Evolutionary conservation across 2,113 vertebrate genomes (phyloP), one percentile per base, ranked within the genome.

Genomic region (Pithys albifrons): DNA sequence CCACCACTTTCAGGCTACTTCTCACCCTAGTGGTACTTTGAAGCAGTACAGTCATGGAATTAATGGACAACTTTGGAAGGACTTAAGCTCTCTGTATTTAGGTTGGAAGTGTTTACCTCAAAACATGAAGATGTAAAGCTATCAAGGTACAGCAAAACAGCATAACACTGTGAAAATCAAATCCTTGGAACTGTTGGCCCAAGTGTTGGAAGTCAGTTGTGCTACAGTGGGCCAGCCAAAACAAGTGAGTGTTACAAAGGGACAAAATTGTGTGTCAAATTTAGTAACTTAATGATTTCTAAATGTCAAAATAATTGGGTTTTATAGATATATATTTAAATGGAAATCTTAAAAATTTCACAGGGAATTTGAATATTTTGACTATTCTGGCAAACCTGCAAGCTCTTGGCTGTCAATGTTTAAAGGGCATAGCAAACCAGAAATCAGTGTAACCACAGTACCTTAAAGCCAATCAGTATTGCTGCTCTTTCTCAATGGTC

Each of bases 221-320:
- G 5, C 31, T 61, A 28, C 14, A 43, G 55, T 45, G 27, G 64
- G 35, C 29, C 13, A 83, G 7, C 5, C 35, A 48, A 77, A 52
- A 8, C 1, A 8, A 72, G 39, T 33, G 29, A 19, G 6, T 33
- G 2, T 9, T 70, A n/a, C 4, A 48, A 27, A 9, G 3, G 9
- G 9, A 27, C 13, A 55, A 72, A 37, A 11, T 7, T 43, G 4
- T 27, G 5, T 16, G 28, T 43, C 22, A 83, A 52, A 59, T 1
- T 41, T 61, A 59, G 51, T n/a, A 71, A 33, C 7, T 3, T 41
- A 4, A 51, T 22, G 11, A 88, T 93, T 85, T 69, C 10, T 49
- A 58, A 78, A 82, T 74, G 27, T 10, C 1, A 46, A 73, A 77
- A 46, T 15, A 8, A 3, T 8, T 61, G 20, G 5, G 24, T 10